A percentile compares a stretch with the other conserved stretches of the same genome.
phyloP scores from a whole-genome alignment of 2,113 vertebrate species.

The Ramphastos sulfuratus region DNA sequence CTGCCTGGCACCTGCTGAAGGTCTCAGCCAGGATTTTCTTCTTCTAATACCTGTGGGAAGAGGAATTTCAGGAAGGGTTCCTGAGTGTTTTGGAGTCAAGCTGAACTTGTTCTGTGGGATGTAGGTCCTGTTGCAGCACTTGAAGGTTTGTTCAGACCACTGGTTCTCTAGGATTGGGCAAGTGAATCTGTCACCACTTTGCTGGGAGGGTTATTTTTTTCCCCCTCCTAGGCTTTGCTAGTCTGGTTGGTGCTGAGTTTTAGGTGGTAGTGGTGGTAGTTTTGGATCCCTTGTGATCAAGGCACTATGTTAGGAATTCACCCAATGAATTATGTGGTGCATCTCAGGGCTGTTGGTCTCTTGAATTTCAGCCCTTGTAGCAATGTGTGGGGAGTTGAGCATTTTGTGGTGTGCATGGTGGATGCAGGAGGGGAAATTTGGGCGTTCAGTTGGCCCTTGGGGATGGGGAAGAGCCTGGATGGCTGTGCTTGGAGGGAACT shows the following conservation, averaged over 20 bases:
- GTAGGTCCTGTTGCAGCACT: background rate
- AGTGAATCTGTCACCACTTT: background rate
- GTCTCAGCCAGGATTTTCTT: background rate
- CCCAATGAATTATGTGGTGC: background rate
- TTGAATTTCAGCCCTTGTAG: slow-evolving; percentile 25
- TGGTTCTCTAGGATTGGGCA: background rate
- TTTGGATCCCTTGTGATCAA: background rate
- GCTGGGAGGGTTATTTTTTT: background rate
- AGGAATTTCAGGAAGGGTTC: slow-evolving; percentile 28
- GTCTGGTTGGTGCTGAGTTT: background rate
- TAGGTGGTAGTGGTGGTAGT: background rate
- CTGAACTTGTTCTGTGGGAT: slow-evolving; percentile 18
- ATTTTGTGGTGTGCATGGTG: background rate
- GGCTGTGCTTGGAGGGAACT: background rate
- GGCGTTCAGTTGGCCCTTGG: background rate
- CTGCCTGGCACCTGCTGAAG: slow-evolving; percentile 39
- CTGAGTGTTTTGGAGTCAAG: background rate
- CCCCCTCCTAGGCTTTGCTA: background rate
- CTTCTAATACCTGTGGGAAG: background rate
- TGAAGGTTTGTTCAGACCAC: fast-evolving
- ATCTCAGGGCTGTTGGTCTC: background rate
- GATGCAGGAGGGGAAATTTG: background rate
- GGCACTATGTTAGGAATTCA: background rate
- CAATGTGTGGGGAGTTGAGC: background rate
- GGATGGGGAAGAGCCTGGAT: background rate